These are phyloP conservation scores for Xiphorhynchus elegans DNA, from an alignment of 2,113 vertebrate genomes.

Conservation along the genomic window DNA sequence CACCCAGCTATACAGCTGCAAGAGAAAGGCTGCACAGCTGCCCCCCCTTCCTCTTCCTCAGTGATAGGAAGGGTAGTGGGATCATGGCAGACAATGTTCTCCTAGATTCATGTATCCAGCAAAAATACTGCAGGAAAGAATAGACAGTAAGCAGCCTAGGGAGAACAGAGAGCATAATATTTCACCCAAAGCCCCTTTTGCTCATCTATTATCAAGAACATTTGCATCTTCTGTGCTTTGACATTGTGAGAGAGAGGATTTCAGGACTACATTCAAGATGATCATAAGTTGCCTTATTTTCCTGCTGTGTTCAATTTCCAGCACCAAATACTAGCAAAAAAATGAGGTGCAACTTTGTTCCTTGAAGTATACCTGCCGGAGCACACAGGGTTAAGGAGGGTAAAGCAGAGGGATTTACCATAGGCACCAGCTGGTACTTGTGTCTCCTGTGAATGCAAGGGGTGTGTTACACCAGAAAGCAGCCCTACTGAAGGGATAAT, in stretches of 20 bases:
- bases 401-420: not conserved
- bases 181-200: not conserved
- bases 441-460: not conserved
- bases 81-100: fast-evolving
- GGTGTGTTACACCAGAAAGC: not conserved
- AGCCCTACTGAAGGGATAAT: not conserved
- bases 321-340: not conserved
- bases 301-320: not conserved
- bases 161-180: not conserved
- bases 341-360: fast-evolving
- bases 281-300: not conserved
- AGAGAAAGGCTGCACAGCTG: not conserved
- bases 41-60: not conserved
- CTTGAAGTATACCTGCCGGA: not conserved
- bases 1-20: not conserved
- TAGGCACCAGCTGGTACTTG: not conserved
- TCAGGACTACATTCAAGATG: not conserved
- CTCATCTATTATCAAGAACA: not conserved
- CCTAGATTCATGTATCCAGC: not conserved
- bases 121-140: not conserved
- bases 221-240: not conserved
- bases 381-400: not conserved
- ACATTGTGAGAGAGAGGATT: not conserved
- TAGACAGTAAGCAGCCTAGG: not conserved
- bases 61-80: not conserved